phyloP scores from a whole-genome alignment of 1,140 invertebrate genomes.

The Euwallacea similis region DNA sequence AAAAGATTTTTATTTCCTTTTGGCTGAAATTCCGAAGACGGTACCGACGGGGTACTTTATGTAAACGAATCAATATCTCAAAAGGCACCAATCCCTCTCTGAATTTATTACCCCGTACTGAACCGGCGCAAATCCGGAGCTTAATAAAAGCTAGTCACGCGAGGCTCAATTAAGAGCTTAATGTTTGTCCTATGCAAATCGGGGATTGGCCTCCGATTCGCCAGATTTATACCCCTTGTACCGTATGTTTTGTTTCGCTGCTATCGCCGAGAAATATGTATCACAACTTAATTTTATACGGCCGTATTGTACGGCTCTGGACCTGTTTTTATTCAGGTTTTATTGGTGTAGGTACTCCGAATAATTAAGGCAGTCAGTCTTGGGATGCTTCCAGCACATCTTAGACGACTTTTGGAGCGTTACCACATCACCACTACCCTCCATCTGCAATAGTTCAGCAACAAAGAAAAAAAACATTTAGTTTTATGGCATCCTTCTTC shows the following conservation, averaged over 20 bases:
- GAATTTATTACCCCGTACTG: conserved; percentile 21
- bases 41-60: conserved; percentile 11
- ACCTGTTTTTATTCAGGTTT: conserved; percentile 31
- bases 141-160: conserved; percentile 46
- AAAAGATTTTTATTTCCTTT: no score
- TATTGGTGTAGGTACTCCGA: conserved; percentile 12
- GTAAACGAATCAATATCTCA: conserved; percentile 20
- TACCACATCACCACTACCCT: no score
- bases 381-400: neutral
- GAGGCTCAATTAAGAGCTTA: conserved; percentile 46
- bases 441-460: no score
- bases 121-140: conserved; percentile 32
- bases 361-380: conserved; percentile 3
- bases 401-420: no score
- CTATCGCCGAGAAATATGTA: conserved; percentile 39
- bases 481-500: no score
- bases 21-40: neutral
- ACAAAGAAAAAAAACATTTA: no score
- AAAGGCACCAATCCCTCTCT: conserved; percentile 16
- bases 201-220: conserved; percentile 35
- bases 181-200: conserved; percentile 48
- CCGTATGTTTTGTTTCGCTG: conserved; percentile 38
- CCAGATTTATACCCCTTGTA: conserved; percentile 42
- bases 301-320: conserved; percentile 27
- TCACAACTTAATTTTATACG: conserved; percentile 43